Percentiles rank a stretch among this genome's conserved stretches.
phyloP scores from a whole-genome alignment of 2,113 vertebrate species.

The Onychostruthus taczanowskii region DNA sequence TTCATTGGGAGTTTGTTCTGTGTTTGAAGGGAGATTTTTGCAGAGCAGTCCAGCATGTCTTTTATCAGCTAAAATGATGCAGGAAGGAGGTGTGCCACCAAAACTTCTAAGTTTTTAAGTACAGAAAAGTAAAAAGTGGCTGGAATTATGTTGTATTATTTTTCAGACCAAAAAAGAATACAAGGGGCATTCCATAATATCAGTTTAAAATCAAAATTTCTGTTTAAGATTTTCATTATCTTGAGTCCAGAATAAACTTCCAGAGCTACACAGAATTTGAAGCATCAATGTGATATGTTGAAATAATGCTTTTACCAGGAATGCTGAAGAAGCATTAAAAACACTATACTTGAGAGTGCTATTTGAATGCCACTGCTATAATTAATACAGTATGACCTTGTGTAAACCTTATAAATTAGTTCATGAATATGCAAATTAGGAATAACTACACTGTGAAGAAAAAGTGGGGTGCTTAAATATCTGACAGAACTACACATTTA shows the following conservation, averaged over 20 bases:
- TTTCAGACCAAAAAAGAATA: neutral
- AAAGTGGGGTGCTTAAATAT: conserved; percentile 38
- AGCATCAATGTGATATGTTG: neutral
- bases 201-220: neutral
- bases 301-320: neutral
- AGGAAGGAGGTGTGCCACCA: rapidly evolving
- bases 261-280: neutral
- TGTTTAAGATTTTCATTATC: neutral
- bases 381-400: conserved; percentile 30
- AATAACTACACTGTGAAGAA: conserved; percentile 10
- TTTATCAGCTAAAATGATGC: neutral
- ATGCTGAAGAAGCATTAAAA: conserved; percentile 24
- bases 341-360: neutral
- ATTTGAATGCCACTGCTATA: neutral
- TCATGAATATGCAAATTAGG: conserved; percentile 43
- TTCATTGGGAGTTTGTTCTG: neutral
- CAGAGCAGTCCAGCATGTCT: neutral
- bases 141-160: neutral
- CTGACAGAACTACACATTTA: conserved; percentile 46
- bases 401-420: conserved; percentile 6
- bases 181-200: neutral
- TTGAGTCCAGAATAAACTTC: neutral
- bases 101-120: neutral
- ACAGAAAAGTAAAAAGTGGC: neutral
- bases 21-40: neutral